Evolutionary conservation across 2,113 vertebrate species (phyloP).

Genomic region (Hippocampus barbouri): DNA sequence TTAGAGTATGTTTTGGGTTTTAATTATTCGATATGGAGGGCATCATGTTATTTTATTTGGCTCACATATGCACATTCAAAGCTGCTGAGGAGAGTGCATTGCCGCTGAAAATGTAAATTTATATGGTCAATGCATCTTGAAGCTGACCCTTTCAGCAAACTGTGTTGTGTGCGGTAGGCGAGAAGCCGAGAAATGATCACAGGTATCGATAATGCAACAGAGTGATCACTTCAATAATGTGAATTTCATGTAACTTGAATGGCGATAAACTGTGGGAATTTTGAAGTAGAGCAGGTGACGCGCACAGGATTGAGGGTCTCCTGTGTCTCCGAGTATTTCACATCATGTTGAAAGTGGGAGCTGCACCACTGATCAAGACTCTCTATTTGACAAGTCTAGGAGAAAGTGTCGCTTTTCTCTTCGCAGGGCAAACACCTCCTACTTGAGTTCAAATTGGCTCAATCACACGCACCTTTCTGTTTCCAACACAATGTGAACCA

Average conservation of each 20-base stretch:
- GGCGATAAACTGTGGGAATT: neutral
- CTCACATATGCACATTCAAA: neutral
- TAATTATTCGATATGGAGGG: neutral
- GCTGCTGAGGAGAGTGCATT: neutral
- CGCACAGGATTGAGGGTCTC: neutral
- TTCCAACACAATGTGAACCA: neutral
- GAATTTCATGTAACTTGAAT: neutral
- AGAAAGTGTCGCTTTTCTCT: neutral
- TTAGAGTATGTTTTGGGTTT: too few relatives aligned
- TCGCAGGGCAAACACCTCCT: neutral
- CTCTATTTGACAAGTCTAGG: slow-evolving; percentile 1
- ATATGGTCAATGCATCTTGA: neutral
- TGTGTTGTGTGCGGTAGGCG: neutral
- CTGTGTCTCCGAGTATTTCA: neutral
- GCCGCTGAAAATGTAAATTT: neutral
- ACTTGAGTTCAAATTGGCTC: slow-evolving; percentile 10
- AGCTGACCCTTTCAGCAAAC: neutral
- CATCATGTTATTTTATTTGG: neutral
- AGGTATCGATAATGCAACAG: neutral
- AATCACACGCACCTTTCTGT: neutral
- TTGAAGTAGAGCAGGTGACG: neutral
- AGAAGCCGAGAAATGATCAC: neutral
- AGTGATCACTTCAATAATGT: neutral
- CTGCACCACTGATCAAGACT: slow-evolving; percentile 5
- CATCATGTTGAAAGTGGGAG: neutral